Evolutionary conservation across 2,888 invertebrate species (phyloP), one percentile per base, ranked within the genome.

Genomic region (Acheta domesticus): DNA sequence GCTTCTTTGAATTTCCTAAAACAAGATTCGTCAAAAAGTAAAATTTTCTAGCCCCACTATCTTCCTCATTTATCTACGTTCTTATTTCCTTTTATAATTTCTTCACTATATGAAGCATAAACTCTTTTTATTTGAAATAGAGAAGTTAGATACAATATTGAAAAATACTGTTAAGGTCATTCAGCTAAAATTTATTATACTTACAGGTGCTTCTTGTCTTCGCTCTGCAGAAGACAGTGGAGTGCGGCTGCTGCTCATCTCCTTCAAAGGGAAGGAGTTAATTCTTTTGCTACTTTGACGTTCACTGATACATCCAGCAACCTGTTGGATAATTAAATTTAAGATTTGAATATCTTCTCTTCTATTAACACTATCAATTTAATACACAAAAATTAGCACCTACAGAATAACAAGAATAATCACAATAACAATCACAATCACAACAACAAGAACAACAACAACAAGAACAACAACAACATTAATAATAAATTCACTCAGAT

Each of bases 261-360:
- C 95, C 85, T 94, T 94, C 94, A 96, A 94, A 49, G 95, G 95
- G 89, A 95, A 94, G 11, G 94, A 90, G 84, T 93, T 93, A 49
- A 94, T 91, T 81, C 94, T 90, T 79, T 93, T 92, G 84, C 91
- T 91, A 80, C 92, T 91, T 78, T 92, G 90, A 81, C 90, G 91
- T 84, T 95, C 95, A 19, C 94, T 92, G 36, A 92, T 89, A 85
- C 94, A 95, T 81, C 93, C 92, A 79, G 92, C 90, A 84, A 95
- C 88, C 95, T 95, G 89, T 81, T 36, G 36, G 36, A 36, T 5
- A 36, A 36, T 36, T 36, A 36, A 36, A 36, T 36, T 36, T 36
- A 5, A 36, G 36, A 36, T 36, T 36, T 36, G 5, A 36, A 36
- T 5, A 36, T 36, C 36, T 0, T 36, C 1, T 36, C 0, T 5